A percentile compares a stretch with the other conserved stretches of the same genome.
These are phyloP conservation scores for Hypotaenidia philippensis DNA, from an alignment of 2,797 vertebrate species.

Conservation along the genomic window DNA sequence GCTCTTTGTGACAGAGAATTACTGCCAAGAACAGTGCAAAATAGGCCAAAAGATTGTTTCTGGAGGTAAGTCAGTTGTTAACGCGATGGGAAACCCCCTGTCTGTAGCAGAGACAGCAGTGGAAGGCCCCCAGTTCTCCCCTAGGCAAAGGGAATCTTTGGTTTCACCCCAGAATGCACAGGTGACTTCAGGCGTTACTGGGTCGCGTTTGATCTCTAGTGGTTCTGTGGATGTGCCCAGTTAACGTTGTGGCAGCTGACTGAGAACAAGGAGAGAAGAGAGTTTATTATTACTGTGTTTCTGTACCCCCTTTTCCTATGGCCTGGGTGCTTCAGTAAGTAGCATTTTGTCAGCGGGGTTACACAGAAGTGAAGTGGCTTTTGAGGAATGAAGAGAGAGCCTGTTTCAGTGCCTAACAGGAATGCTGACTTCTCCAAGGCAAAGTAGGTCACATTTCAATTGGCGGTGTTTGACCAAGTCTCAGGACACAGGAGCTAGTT, in stretches of 20 bases:
- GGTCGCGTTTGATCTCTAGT: background rate
- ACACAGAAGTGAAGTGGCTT: background rate
- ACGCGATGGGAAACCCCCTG: fast-evolving
- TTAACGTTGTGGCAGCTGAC: background rate
- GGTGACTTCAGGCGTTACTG: background rate
- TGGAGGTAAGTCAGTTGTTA: background rate
- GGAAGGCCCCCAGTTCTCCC: background rate
- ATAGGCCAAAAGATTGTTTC: background rate
- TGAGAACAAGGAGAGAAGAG: background rate
- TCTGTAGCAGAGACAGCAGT: background rate
- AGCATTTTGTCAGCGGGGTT: background rate
- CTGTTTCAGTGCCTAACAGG: background rate
- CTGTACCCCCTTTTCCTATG: background rate
- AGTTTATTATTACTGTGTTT: background rate
- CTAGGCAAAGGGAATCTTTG: background rate
- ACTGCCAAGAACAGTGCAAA: background rate
- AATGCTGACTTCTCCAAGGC: background rate
- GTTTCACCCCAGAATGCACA: background rate
- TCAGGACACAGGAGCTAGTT: background rate
- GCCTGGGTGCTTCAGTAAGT: background rate
- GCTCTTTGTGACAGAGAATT: background rate
- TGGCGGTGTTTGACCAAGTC: background rate
- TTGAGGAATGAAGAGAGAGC: background rate
- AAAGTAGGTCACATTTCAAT: background rate
- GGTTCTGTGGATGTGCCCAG: background rate